Percentiles rank a stretch among this genome's conserved stretches.
These are phyloP conservation scores for Oryctes rhinoceros DNA, from an alignment of 1,140 invertebrate genomes.

Conservation along the genomic window DNA sequence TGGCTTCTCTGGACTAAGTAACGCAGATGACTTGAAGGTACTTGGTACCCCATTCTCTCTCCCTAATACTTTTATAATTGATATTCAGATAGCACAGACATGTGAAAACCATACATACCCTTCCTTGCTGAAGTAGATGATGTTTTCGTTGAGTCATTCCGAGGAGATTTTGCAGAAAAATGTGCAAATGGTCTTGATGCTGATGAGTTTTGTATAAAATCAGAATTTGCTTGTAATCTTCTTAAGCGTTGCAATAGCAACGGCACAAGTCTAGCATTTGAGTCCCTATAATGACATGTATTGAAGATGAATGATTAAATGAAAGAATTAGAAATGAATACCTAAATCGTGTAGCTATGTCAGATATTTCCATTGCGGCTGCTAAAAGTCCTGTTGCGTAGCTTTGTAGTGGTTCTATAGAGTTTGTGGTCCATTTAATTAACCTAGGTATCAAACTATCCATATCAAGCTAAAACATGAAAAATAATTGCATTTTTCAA, in stretches of 20 bases:
- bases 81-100: not conserved
- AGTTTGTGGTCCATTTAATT: conserved; percentile 88
- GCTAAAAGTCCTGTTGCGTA: conserved; percentile 94
- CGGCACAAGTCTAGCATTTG: conserved; percentile 87
- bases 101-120: not conserved
- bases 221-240: conserved; percentile 68
- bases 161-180: conserved; percentile 60
- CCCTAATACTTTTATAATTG: conserved; percentile 32
- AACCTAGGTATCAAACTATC: conserved; percentile 86
- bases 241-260: conserved; percentile 85
- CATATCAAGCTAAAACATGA: conserved; percentile 72
- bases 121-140: conserved; percentile 32
- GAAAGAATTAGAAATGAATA: conserved; percentile 53
- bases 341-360: conserved; percentile 87
- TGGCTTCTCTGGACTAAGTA: conserved; percentile 9
- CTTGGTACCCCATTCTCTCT: conserved; percentile 44
- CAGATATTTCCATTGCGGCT: conserved; percentile 96
- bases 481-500: conserved; percentile 38
- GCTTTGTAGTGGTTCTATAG: conserved; percentile 87
- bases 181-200: conserved; percentile 68
- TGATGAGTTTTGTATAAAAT: conserved; percentile 48
- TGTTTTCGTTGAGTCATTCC: conserved; percentile 35
- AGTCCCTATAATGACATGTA: conserved; percentile 70
- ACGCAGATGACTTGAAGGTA: not conserved
- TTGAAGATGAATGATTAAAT: too few relatives aligned